Percentiles rank a stretch among this genome's conserved stretches.
phyloP scores from a whole-genome alignment of 2,888 invertebrate species.

The Lamproptera curius region DNA sequence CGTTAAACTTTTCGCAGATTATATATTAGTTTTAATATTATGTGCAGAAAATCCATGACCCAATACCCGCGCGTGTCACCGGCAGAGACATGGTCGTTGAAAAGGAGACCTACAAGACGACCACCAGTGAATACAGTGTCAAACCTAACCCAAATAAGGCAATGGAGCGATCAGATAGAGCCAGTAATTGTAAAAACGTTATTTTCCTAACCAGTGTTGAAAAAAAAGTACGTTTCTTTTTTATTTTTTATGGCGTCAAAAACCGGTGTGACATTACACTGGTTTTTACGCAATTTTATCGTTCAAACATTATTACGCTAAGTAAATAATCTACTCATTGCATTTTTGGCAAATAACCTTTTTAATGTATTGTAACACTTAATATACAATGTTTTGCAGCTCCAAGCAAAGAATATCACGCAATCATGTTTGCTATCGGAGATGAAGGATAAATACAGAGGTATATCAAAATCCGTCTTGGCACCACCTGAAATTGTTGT shows the following conservation, averaged over 20 bases:
- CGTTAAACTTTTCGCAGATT: no score
- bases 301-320: no score
- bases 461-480: constrained; percentile 38
- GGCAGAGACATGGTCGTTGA: constrained; percentile 68
- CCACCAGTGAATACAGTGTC: constrained; percentile 61
- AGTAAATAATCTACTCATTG: no score
- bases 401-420: constrained; percentile 48
- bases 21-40: not conserved
- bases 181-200: constrained; percentile 60
- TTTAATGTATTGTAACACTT: no score
- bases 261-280: not conserved
- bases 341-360: no score
- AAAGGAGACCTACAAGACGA: constrained; percentile 62
- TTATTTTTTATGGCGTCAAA: not conserved
- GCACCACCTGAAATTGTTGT: constrained; percentile 53
- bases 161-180: constrained; percentile 62
- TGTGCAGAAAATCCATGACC: constrained; percentile 55
- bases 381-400: constrained; percentile 40
- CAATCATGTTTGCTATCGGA: constrained; percentile 56
- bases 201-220: constrained; percentile 65
- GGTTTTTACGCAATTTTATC: no score
- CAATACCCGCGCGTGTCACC: constrained; percentile 53
- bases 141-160: constrained; percentile 71
- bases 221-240: constrained; percentile 44
- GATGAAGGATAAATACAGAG: constrained; percentile 62